Base-by-base conservation (phyloP, 2,113 vertebrate species). In the Psammodynastes pulverulentus region DNA sequence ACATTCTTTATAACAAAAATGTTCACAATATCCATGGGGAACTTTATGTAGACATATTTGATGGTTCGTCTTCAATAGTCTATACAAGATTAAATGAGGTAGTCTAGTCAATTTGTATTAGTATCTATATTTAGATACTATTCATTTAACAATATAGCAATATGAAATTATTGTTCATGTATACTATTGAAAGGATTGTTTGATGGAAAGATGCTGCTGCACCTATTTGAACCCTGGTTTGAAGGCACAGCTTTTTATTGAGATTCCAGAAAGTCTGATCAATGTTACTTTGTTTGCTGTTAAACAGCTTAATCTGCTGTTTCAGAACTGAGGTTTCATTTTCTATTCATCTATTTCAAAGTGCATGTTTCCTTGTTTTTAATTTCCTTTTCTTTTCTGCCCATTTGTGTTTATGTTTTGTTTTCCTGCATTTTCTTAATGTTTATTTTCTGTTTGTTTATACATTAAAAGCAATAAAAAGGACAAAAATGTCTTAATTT, bases 1-100 rank as follows among this genome's bases (percentile, higher is more conserved):
- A 13, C 91, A 26, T 94, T 96, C n/a, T n/a, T n/a, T n/a, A n/a
- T n/a, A 93, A 94, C 48, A 89, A 94, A 34, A 94, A n/a, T 93
- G 43, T 94, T 87, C 91, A 3, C 21, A 87, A 91, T 91, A 86
- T 48, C 86, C 0, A 53, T 84, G 3, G 2, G 90, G 93, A 13
- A 21, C 95, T 54, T 0, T 90, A 88, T 0, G 9, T 86, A 95
- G 89, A 52, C 29, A 88, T 93, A 26, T 5, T n/a, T 91, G 62
- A 67, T 87, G 9, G 1, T 91, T 19, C 62, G 88, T 93, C 17
- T 92, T 46, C 5, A 67, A 2, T 86, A 94, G n/a, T 54, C 86
- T 87, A 19, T 0, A 3, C 6, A 12, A 24, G 5, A 87, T 21
- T 26, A 91, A 1, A 21, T 85, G 12, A 53, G 45, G 89, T 34